Evolutionary conservation across 2,113 vertebrate species (phyloP), one percentile per base, ranked within the genome.

Genomic region (Nematolebias whitei): DNA sequence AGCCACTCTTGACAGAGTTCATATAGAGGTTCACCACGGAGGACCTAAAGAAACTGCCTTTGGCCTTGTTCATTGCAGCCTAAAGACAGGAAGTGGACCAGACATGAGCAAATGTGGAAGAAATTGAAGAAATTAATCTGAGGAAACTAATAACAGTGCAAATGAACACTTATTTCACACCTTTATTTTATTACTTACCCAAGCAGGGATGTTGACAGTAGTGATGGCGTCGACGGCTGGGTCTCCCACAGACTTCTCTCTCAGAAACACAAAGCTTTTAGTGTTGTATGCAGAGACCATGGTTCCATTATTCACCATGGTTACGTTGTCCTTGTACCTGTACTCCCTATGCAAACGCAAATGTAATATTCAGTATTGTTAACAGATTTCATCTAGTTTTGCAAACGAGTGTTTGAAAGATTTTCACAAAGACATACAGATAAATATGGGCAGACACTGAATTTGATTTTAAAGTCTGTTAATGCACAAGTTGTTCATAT

Each of bases 161-260:
- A 2, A 4, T 19, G 22, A 39, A 15, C 13, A 56, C 52, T 74
- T 43, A 54, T 0, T 26, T 44, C 22, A 12, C 20, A 56, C 47
- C 3, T 70, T 50, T 0, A 55, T 52, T 50, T 52, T n/a, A 35
- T 35, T 49, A 93, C 96, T 96, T 89, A 99, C 98, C 94, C 98
- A 85, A 11, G 91, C 91, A 38, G 98, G 98, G 74, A 99, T 94
- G 88, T 98, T 98, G 77, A 98, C 15, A 3, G 96, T 97, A 70
- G 93, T 94, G 77, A 98, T 94, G 68, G 63, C 76, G 78, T 98
- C 96, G 23, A 71, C 62, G 24, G 84, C 18, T 7, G 97, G 94
- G 75, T 99, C 93, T 39, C 97, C 97, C 2, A 94, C 93, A 18
- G 97, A 99, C 63, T 88, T 92, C 49, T 96, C 83, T 29, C 68